These are phyloP conservation scores for Melanotaenia trifasciata DNA, from an alignment of 2,797 vertebrate species.

Conservation along the genomic window DNA sequence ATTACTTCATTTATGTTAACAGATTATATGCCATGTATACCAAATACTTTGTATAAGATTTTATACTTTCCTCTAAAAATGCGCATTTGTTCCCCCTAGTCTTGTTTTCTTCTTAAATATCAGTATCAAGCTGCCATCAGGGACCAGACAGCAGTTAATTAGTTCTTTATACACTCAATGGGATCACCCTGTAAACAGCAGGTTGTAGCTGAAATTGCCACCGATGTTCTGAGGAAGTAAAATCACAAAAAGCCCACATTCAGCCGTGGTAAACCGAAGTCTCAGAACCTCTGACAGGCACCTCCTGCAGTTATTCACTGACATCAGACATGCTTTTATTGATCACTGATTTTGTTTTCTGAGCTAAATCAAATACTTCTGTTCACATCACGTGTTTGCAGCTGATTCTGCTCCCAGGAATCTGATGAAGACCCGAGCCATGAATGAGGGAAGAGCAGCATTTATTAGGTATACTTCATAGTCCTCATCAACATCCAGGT, in stretches of 20 bases:
- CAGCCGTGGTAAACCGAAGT: conserved; percentile 5
- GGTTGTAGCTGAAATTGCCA: not conserved
- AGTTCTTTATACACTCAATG: not conserved
- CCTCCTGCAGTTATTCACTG: conserved; percentile 3
- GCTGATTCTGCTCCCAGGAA: conserved; percentile 21
- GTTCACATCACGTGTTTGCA: conserved; percentile 9
- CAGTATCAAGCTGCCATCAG: conserved; percentile 1
- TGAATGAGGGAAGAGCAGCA: conserved; percentile 8
- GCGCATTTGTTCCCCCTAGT: not conserved
- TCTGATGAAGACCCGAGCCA: conserved; percentile 7
- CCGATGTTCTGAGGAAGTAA: conserved; percentile 14
- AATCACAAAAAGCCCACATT: not conserved
- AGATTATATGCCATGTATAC: not conserved
- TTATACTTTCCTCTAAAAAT: not conserved
- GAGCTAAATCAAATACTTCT: conserved; percentile 13
- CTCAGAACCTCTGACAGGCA: conserved; percentile 12
- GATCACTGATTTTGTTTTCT: conserved; percentile 7
- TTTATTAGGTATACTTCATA: not conserved
- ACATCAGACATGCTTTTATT: not conserved
- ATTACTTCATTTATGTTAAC: not conserved
- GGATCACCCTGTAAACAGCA: conserved; percentile 12
- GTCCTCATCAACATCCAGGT: not conserved
- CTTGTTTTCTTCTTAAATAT: not conserved
- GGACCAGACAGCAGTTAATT: conserved; percentile 12
- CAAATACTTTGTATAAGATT: not conserved